Base-by-base conservation (phyloP, 2,888 invertebrate species). In the Synergus laeviventris region DNA sequence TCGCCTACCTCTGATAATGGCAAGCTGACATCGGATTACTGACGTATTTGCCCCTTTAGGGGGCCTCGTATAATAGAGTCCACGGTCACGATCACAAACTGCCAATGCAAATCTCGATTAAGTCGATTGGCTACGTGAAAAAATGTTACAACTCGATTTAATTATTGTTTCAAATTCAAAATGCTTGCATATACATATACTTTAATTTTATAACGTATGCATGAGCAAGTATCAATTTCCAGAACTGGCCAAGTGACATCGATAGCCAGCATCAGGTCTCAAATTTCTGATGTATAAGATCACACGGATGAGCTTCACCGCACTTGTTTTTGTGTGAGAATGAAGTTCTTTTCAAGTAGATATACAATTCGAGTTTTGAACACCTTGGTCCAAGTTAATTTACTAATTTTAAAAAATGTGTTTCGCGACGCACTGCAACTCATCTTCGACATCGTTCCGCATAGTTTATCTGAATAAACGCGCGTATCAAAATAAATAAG, bases 401-500 rank as follows among this genome's bases (percentile, higher is more conserved):
- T 5, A 31, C 31, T 31, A 31, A 31, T 31, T 31, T 31, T 4
- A 31, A 31, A 31, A 31, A 31, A 31, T 31, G 9, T 2, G 49
- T 49, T 39, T 39, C 39, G 39, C 2, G 11, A 39, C 1, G 39
- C n/a, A n/a, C 39, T 39, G 39, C 0, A 45, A 45, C 16, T 45
- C 24, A 70, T 70, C 16, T 45, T 70, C 31, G 31, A 49, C 12
- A 5, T 49, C 45, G 70, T 70, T 70, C 49, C 70, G 70, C 70
- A 70, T 70, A 70, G 31, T 70, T 70, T 49, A 24, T 31, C 36
- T n/a, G 36, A 49, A 45, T 70, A 70, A 70, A 70, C 31, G 45
- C 66, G 31, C 31, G 31, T 45, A 70, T n/a, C n/a, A 45, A 70
- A 70, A 31, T 70, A 70, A 64, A 78, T 76, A 78, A 80, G 80